Conservation (phyloP, 2,888 invertebrate genomes). For the Ectropis crepuscularia region DNA sequence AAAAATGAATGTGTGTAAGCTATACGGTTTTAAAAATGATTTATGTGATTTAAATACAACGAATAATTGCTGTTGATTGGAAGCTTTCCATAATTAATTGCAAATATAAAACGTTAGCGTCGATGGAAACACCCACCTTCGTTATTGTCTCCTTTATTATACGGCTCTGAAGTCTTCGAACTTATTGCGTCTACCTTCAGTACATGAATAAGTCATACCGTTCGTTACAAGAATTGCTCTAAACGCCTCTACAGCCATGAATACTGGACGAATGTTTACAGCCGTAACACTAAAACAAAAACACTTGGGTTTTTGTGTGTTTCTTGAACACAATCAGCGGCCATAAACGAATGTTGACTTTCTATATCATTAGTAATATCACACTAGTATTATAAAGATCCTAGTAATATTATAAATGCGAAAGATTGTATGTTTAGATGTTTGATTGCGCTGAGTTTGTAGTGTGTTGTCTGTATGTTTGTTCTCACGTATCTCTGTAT, state of each 20-base stretch:
- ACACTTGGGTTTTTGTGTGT: too few species aligned
- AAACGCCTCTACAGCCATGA: conserved; percentile 57
- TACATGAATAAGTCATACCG: conserved; percentile 80
- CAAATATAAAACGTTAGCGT: conserved; percentile 16
- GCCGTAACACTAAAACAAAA: conserved; percentile 1
- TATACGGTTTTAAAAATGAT: not conserved
- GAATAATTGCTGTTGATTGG: not conserved
- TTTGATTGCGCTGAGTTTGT: too few species aligned
- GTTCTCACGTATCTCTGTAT: too few species aligned
- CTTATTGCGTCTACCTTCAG: conserved; percentile 73
- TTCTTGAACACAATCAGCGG: too few species aligned
- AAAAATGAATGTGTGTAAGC: not conserved
- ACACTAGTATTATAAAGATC: not conserved
- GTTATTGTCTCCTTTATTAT: conserved; percentile 77
- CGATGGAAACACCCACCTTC: conserved; percentile 48
- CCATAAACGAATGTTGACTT: conserved; percentile 11
- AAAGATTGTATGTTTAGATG: too few species aligned
- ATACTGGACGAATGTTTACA: conserved; percentile 41
- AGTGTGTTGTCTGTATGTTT: too few species aligned
- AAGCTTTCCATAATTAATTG: not conserved
- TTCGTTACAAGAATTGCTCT: conserved; percentile 79
- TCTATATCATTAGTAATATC: not conserved
- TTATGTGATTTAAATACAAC: not conserved
- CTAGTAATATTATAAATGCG: not conserved
- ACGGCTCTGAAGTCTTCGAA: conserved; percentile 67